phyloP scores from a whole-genome alignment of 2,113 vertebrate species.

The Onychostoma macrolepis region DNA sequence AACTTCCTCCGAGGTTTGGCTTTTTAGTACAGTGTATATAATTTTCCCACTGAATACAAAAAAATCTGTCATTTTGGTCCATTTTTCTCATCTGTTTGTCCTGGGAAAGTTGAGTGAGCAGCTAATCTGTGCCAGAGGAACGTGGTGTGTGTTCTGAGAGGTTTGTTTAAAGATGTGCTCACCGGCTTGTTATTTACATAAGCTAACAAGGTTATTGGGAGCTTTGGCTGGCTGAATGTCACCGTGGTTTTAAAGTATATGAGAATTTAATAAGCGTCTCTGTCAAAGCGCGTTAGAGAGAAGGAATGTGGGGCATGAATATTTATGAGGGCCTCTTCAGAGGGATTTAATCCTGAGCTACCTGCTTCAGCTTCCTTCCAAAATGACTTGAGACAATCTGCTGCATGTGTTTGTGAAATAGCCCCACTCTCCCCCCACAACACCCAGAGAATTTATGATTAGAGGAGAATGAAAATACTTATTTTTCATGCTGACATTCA shows the following conservation, averaged over 20 bases:
- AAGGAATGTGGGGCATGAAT: slow-evolving; percentile 65
- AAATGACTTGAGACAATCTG: slow-evolving; percentile 55
- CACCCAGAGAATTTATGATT: slow-evolving; percentile 38
- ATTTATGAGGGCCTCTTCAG: slow-evolving; percentile 64
- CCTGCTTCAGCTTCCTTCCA: slow-evolving; percentile 51
- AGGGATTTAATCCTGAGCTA: slow-evolving; percentile 55
- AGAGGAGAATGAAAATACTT: slow-evolving; percentile 27
- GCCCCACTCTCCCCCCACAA: slow-evolving; percentile 28
- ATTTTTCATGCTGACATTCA: slow-evolving; percentile 32
- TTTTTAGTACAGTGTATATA: slow-evolving; percentile 7
- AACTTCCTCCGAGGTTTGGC: neutral
- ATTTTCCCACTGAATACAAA: neutral
- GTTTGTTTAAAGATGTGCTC: slow-evolving; percentile 55
- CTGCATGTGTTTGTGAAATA: slow-evolving; percentile 45
- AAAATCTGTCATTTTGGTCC: slow-evolving; percentile 36
- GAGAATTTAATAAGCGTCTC: slow-evolving; percentile 73
- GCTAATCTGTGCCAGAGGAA: slow-evolving; percentile 45
- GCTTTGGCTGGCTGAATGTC: slow-evolving; percentile 74
- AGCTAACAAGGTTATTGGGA: slow-evolving; percentile 73
- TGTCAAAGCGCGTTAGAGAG: slow-evolving; percentile 66
- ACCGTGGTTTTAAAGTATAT: slow-evolving; percentile 68
- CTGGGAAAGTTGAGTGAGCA: slow-evolving; percentile 22
- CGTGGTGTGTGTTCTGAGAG: slow-evolving; percentile 41
- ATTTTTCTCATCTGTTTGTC: slow-evolving; percentile 39
- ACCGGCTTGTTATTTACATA: slow-evolving; percentile 69